Evolutionary conservation across 2,113 vertebrate genomes (phyloP), one percentile per base, ranked within the genome.

Genomic region (Motacilla tschutschensis): DNA sequence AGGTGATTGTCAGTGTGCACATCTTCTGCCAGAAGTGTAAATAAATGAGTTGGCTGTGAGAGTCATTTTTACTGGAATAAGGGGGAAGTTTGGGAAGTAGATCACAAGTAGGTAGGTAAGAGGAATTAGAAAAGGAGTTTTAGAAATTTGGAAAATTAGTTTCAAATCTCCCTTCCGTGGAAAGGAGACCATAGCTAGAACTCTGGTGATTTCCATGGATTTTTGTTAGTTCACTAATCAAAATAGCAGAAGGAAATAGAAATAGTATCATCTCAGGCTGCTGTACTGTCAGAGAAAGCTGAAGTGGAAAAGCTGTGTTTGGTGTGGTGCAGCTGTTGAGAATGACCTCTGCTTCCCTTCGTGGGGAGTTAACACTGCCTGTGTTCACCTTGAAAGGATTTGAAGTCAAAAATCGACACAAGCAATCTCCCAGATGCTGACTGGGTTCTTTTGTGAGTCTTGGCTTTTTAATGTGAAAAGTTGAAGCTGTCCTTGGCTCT

Each of bases 121-220:
- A 77, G 24, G 20, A 87, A 65, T 82, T 62, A 55, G 53, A 38
- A 64, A 36, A 58, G 12, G 40, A 33, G 33, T 33, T 33, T 33
- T 33, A 33, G 33, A 33, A 33, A 33, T 33, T 33, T 33, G 7
- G 33, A 33, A 33, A 33, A 12, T 84, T 55, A 1, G 10, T 83
- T 81, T 79, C 15, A 36, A 35, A 60, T 64, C 28, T 87, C 25
- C 17, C 15, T 43, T 70, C 25, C 9, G 2, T 24, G n/a, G 36
- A 41, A 71, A 20, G 31, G 28, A 74, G 57, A 44, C 14, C 9
- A 5, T 17, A 22, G 22, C 12, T 54, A 33, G 19, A 70, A 50
- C 14, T 41, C 4, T 2, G 0, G 28, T 67, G 25, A 35, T 72
- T 59, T 54, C 26, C 20, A 4, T 38, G 9, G 0, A 38, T 79